Base-by-base conservation (phyloP, 2,888 invertebrate species). In the Boloria selene region DNA sequence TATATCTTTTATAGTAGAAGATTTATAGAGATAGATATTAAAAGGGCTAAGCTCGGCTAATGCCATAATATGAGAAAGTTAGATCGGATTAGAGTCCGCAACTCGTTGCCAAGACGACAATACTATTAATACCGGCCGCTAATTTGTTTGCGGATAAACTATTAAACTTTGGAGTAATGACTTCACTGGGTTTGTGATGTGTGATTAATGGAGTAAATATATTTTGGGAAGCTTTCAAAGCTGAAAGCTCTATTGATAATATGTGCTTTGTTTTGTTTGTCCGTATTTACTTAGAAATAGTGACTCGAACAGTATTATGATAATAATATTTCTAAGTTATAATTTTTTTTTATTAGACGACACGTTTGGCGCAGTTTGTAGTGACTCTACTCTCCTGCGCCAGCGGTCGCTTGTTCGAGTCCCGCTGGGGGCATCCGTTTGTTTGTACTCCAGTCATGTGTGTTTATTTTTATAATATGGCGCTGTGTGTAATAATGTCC, bases 131-230 rank as follows among this genome's bases (percentile, higher is more conserved):
- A 44, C 31, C 31, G 31, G 16, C 45, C 49, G 49, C 60, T 65
- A 60, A 65, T 65, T 60, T 53, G 54, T 65, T 54, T 60, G 59
- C 22, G 54, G 42, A 54, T 51, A 52, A 64, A 44, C 64, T 42
- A 22, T 59, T 53, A 13, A 50, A 60, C 49, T 54, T 60, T 18
- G 17, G 16, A 56, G 50, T 56, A 51, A 51, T 51, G 50, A 3
- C n/a, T 42, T 51, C 14, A 16, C 16, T 60, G 49, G 42, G 44
- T 65, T 53, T 49, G 16, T 50, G n/a, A 52, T 61, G 13, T 53
- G 45, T 45, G 56, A 56, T 45, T 26, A 44, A 56, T 45, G 56
- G 45, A 4, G 56, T n/a, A 13, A 56, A 56, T 45, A 22, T 45
- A 7, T 56, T 26, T 22, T 26, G n/a, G 13, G n/a, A 7, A 4